Conservation (phyloP, 2,888 invertebrate species). For the Agrochola circellaris region DNA sequence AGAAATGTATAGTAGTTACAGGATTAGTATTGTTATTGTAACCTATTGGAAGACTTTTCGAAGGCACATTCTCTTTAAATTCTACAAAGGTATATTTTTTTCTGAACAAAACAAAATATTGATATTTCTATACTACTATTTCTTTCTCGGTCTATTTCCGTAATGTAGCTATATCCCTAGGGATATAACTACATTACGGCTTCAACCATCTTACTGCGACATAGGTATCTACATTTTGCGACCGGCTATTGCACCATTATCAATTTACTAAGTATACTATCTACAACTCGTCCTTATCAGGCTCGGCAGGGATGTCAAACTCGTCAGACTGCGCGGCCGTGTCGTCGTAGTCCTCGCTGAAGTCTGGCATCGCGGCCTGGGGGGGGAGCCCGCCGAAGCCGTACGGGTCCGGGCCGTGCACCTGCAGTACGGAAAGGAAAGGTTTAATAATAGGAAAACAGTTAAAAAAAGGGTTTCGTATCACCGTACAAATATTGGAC, state of each 20-base stretch:
- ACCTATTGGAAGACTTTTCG: constrained; percentile 14
- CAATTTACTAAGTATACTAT: not conserved
- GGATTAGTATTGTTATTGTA: not conserved
- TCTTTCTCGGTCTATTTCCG: too few relatives aligned
- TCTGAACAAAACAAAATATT: too few relatives aligned
- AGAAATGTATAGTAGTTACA: not conserved
- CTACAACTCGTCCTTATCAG: constrained; percentile 75
- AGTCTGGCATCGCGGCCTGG: constrained; percentile 55
- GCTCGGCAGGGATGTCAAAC: constrained; percentile 56
- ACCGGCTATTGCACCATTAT: not conserved
- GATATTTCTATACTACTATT: too few relatives aligned
- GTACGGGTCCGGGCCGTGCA: constrained; percentile 87
- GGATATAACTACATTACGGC: too few relatives aligned
- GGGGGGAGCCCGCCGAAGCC: constrained; percentile 81
- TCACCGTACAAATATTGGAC: too few relatives aligned
- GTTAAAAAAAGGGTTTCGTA: too few relatives aligned
- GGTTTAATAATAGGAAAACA: too few relatives aligned
- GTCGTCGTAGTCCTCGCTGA: constrained; percentile 66
- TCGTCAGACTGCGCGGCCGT: constrained; percentile 59
- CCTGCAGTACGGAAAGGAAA: constrained; percentile 64
- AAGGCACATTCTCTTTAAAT: not conserved
- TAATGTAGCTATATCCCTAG: too few relatives aligned
- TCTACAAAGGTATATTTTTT: too few relatives aligned
- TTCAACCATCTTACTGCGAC: too few relatives aligned
- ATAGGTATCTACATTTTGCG: not conserved